Evolutionary conservation across 2,113 vertebrate genomes (phyloP).

Genomic region (Castor canadensis): DNA sequence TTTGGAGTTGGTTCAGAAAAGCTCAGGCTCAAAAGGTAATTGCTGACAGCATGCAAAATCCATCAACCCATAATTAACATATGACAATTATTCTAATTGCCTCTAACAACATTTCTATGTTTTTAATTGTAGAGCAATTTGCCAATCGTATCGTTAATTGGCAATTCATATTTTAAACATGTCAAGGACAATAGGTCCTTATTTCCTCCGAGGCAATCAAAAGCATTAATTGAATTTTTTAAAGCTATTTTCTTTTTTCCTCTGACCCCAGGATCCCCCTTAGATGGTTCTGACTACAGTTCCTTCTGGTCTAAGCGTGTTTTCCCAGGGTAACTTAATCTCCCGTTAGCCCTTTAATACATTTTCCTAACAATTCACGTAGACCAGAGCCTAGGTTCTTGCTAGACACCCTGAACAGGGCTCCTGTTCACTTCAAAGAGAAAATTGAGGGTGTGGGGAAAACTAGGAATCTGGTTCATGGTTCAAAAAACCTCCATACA

Average conservation of each 20-base stretch:
- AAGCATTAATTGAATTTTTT: conserved; percentile 66
- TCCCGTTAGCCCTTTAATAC: conserved; percentile 57
- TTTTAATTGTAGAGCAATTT: conserved; percentile 88
- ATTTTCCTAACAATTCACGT: conserved; percentile 71
- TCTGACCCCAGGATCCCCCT: conserved; percentile 37
- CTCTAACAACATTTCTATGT: conserved; percentile 85
- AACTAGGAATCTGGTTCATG: conserved; percentile 63
- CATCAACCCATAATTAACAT: conserved; percentile 88
- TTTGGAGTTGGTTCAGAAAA: conserved; percentile 86
- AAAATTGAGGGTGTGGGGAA: conserved; percentile 23
- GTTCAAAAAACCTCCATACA: conserved; percentile 61
- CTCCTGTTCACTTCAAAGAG: conserved; percentile 74
- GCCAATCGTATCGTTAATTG: conserved; percentile 86
- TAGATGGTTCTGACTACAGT: conserved; percentile 75
- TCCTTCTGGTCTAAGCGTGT: conserved; percentile 70
- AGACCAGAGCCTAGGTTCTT: conserved; percentile 49
- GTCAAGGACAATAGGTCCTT: conserved; percentile 81
- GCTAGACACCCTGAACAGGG: conserved; percentile 54
- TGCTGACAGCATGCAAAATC: conserved; percentile 84
- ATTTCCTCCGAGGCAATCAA: conserved; percentile 76
- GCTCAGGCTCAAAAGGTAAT: conserved; percentile 84
- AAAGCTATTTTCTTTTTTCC: conserved; percentile 73
- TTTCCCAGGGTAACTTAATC: conserved; percentile 71
- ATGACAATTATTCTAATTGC: conserved; percentile 88
- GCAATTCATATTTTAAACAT: conserved; percentile 84